Evolutionary conservation across 2,113 vertebrate species (phyloP), one percentile per base, ranked within the genome.

Genomic region (Accipiter virgatus): DNA sequence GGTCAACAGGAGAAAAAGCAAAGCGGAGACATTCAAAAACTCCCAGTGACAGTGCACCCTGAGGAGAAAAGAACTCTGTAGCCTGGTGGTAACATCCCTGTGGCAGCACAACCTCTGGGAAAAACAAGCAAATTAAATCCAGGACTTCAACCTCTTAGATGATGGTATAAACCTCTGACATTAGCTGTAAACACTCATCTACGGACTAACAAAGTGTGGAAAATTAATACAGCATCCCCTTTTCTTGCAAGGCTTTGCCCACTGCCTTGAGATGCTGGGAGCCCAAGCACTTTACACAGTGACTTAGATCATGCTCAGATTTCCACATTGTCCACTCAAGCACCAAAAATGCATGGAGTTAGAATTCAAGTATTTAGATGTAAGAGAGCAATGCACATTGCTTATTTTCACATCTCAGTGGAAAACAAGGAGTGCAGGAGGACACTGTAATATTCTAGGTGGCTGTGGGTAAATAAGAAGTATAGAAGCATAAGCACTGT

Each of bases 391-490:
- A 73, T 7, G 7, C 7, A 25, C 18, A 32, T 38, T n/a, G 14
- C 13, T 71, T 75, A 45, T 79, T 75, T 83, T 65, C 40, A 77
- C 16, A 56, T 6, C 17, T 59, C 25, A 77, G 4, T 3, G 2
- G 36, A 38, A 65, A 65, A n/a, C 65, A 55, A 19, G 26, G 1
- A 38, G 17, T 47, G 22, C 48, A 42, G 25, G 11, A 48, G 3
- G 45, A 56, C 19, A 52, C 0, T 0, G 0, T 48, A 56, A 56
- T 2, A 15, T 67, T 55, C 38, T 13, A 50, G 13, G 10, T 53
- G 17, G 5, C 10, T 61, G 8, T 25, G 7, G 13, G 17, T 78
- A 56, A 82, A 29, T 58, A 67, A 36, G 22, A 78, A 36, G 9
- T 22, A 20, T 7, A 19, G 34, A 90, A 36, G 18, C 20, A 62